These are phyloP conservation scores for Stenodema calcarata DNA, from an alignment of 2,888 invertebrate species.

Conservation along the genomic window DNA sequence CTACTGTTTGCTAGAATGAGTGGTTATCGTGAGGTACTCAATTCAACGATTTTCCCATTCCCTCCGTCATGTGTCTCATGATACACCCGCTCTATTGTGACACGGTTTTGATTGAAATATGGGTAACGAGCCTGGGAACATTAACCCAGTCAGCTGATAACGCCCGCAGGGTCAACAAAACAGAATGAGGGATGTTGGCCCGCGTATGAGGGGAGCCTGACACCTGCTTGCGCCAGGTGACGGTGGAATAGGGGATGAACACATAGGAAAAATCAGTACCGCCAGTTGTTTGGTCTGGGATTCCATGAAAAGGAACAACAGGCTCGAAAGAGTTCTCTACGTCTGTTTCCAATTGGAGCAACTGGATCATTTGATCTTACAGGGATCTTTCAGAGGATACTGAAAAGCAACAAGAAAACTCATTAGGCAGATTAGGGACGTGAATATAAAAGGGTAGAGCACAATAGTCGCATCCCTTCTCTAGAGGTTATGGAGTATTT, in stretches of 20 bases:
- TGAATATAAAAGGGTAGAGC: too few relatives aligned
- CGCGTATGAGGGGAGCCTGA: not conserved
- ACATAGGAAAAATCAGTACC: not conserved
- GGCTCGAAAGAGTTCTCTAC: not conserved
- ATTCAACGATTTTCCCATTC: too few relatives aligned
- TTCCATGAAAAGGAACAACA: not conserved
- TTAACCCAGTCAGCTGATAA: not conserved
- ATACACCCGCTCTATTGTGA: too few relatives aligned
- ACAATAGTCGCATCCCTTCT: too few relatives aligned
- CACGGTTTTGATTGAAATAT: too few relatives aligned
- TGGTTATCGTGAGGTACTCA: too few relatives aligned
- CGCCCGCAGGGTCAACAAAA: not conserved
- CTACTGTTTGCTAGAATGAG: too few relatives aligned
- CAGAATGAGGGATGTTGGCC: not conserved
- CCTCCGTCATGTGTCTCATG: too few relatives aligned
- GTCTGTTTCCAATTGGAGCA: not conserved
- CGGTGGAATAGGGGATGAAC: not conserved
- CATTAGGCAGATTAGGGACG: too few relatives aligned
- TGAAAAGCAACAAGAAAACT: too few relatives aligned
- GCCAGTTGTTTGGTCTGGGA: not conserved
- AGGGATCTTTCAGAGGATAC: too few relatives aligned
- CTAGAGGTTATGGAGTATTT: too few relatives aligned
- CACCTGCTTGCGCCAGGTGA: not conserved
- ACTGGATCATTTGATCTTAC: not conserved
- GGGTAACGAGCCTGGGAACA: not conserved